These are phyloP conservation scores for Tinea semifulvella DNA, from an alignment of 2,888 invertebrate genomes.

Conservation along the genomic window DNA sequence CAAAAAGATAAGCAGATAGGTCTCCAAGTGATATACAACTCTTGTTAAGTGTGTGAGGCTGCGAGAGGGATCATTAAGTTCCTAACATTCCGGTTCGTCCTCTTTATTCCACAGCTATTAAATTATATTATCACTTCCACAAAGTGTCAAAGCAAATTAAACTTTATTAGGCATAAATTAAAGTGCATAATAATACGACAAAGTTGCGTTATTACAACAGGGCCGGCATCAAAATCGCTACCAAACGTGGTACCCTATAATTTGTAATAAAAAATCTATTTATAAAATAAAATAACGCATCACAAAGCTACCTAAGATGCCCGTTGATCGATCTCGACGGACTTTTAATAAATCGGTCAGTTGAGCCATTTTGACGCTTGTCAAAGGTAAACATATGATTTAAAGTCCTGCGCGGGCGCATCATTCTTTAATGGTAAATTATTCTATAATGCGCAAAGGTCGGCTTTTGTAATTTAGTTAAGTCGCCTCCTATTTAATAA, in stretches of 20 bases:
- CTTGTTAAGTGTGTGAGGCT: too few relatives aligned
- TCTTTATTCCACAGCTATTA: slow-evolving; percentile 19
- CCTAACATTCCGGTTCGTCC: slow-evolving; percentile 21
- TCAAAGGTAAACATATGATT: slow-evolving; percentile 44
- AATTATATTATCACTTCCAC: slow-evolving; percentile 21
- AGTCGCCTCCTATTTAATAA: slow-evolving; percentile 65
- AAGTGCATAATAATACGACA: slow-evolving; percentile 38
- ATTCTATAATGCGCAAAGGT: slow-evolving; percentile 60
- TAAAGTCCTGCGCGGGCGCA: slow-evolving; percentile 36
- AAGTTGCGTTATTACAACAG: slow-evolving; percentile 36
- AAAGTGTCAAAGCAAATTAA: slow-evolving; percentile 33
- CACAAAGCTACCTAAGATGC: slow-evolving; percentile 61
- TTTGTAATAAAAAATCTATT: slow-evolving; percentile 67
- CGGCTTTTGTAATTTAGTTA: slow-evolving; percentile 63
- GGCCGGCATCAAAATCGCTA: slow-evolving; percentile 56
- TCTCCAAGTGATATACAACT: too few relatives aligned
- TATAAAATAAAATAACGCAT: slow-evolving; percentile 64
- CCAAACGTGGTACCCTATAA: slow-evolving; percentile 64
- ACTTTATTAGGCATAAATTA: slow-evolving; percentile 42
- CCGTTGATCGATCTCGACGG: slow-evolving; percentile 51
- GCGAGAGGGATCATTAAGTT: slow-evolving; percentile 38
- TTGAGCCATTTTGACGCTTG: slow-evolving; percentile 57
- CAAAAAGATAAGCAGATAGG: too few relatives aligned
- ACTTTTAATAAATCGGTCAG: slow-evolving; percentile 51
- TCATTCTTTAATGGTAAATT: slow-evolving; percentile 45